A percentile compares a stretch with the other conserved stretches of the same genome.
Conservation (phyloP, 2,888 invertebrate genomes). For the Lagria hirta region DNA sequence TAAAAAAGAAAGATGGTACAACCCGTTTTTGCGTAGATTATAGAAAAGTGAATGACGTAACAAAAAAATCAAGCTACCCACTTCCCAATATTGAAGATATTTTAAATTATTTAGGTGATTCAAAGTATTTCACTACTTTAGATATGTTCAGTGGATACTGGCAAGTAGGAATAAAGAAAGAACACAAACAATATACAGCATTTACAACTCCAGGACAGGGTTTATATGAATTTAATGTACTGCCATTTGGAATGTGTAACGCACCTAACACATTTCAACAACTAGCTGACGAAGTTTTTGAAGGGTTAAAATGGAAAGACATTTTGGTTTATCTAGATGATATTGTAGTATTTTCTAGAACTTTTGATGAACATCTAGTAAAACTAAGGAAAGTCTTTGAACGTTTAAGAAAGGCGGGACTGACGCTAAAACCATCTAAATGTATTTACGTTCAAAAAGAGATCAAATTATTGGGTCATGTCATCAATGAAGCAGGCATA, state of each 20-base stretch:
- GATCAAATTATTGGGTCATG: slow-evolving; percentile 12
- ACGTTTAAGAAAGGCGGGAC: slow-evolving; percentile 26
- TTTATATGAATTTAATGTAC: slow-evolving; percentile 31
- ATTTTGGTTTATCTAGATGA: slow-evolving; percentile 20
- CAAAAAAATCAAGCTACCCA: slow-evolving; percentile 30
- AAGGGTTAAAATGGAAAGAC: slow-evolving; percentile 27
- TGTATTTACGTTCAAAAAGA: slow-evolving; percentile 4
- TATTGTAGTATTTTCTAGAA: slow-evolving; percentile 10
- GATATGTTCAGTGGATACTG: slow-evolving; percentile 34
- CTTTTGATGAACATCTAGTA: slow-evolving; percentile 25
- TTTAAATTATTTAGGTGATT: slow-evolving; percentile 25
- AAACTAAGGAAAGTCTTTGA: slow-evolving; percentile 27
- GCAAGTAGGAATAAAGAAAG: slow-evolving; percentile 26
- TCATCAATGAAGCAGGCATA: slow-evolving; percentile 7
- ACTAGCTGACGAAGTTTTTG: slow-evolving; percentile 29
- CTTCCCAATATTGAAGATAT: slow-evolving; percentile 34
- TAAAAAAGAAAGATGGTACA: slow-evolving; percentile 13
- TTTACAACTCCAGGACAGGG: slow-evolving; percentile 31
- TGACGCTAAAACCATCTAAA: slow-evolving; percentile 24
- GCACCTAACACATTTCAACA: slow-evolving; percentile 33
- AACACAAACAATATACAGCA: slow-evolving; percentile 29
- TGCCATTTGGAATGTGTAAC: slow-evolving; percentile 35
- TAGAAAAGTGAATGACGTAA: no score
- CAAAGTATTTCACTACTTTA: slow-evolving; percentile 30
- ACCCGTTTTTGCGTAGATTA: slow-evolving; percentile 25